Percentiles rank a stretch among this genome's conserved stretches.
Conservation (phyloP, 2,797 vertebrate species). For the Sebastolobus altivelis region DNA sequence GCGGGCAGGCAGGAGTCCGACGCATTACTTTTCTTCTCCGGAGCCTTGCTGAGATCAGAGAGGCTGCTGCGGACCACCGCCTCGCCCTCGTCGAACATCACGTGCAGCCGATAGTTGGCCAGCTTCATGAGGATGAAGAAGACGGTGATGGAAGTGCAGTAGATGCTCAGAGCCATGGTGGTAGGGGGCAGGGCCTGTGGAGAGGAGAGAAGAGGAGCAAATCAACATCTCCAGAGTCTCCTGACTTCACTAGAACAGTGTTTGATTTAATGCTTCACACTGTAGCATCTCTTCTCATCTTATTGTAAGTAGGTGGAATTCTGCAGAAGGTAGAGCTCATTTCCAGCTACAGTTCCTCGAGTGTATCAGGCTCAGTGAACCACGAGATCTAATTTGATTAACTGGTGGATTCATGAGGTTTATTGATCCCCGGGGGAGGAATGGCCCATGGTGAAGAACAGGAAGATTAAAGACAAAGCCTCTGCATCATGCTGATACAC, state of each 20-base stretch:
- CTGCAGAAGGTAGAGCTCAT: neutral
- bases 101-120: conserved; percentile 94
- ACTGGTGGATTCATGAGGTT: conserved; percentile 37
- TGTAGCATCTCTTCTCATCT: neutral
- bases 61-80: conserved; percentile 86
- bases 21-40: conserved; percentile 84
- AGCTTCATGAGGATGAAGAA: conserved; percentile 95
- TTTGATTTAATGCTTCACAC: neutral
- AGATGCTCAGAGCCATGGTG: conserved; percentile 90
- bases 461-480: conserved; percentile 34
- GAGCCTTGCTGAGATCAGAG: conserved; percentile 85
- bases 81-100: conserved; percentile 96
- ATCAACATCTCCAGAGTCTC: neutral
- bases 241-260: neutral
- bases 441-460: conserved; percentile 17
- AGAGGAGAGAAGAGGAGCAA: conserved; percentile 2
- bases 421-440: conserved; percentile 23
- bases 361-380: conserved; percentile 10
- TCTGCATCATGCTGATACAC: conserved; percentile 33
- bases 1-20: conserved; percentile 83
- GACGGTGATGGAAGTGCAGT: conserved; percentile 92
- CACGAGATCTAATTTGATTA: conserved; percentile 31
- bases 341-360: neutral
- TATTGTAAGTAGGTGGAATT: neutral
- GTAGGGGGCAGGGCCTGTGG: conserved; percentile 93